Conservation (phyloP, 2,888 invertebrate genomes). For the Tipula confusa region DNA sequence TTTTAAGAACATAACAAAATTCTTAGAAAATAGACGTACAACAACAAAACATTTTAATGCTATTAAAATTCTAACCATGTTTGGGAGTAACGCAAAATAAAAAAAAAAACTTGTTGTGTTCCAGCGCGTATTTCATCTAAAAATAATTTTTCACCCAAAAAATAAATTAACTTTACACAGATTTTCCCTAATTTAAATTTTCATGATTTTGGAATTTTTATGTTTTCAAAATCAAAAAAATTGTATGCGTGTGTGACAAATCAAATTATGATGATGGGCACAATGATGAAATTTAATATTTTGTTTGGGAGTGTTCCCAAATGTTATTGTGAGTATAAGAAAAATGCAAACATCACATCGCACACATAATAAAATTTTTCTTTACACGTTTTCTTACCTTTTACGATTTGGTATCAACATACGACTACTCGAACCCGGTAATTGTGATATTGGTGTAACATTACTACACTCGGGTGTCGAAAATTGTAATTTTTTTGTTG, state of each 20-base stretch:
- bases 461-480: conserved; percentile 37
- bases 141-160: background rate
- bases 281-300: background rate
- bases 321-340: background rate
- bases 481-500: conserved; percentile 37
- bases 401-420: conserved; percentile 35
- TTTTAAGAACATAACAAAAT: too few species aligned
- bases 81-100: background rate
- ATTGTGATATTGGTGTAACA: conserved; percentile 36
- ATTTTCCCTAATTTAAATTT: background rate
- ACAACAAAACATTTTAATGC: too few species aligned
- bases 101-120: background rate
- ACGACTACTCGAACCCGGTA: conserved; percentile 35
- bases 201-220: background rate
- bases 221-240: background rate
- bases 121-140: background rate
- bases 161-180: background rate
- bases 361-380: background rate
- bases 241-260: background rate
- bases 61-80: conserved; percentile 9
- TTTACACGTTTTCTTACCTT: conserved; percentile 35
- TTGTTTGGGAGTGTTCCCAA: background rate
- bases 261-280: background rate
- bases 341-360: background rate
- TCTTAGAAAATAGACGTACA: too few species aligned